Conservation (phyloP, 2,888 invertebrate genomes). For the Linnaemya tessellans region DNA sequence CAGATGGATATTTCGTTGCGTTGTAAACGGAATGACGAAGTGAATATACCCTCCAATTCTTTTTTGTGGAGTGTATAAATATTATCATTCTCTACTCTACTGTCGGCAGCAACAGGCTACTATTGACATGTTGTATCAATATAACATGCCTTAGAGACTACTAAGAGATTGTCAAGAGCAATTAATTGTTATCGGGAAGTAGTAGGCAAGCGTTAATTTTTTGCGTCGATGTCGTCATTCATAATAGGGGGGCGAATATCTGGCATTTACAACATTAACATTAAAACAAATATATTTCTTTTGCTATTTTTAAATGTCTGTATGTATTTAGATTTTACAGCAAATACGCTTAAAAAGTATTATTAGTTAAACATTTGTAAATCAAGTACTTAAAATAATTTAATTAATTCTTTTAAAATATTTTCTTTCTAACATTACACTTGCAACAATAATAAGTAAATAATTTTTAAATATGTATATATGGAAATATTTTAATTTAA, state of each 20-base stretch:
- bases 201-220: too few relatives aligned
- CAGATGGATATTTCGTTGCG: too few relatives aligned
- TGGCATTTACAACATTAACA: neutral
- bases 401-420: slow-evolving; percentile 12
- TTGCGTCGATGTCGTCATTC: too few relatives aligned
- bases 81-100: too few relatives aligned
- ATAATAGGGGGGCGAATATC: neutral
- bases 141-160: too few relatives aligned
- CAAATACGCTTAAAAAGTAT: slow-evolving; percentile 34
- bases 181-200: too few relatives aligned
- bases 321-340: slow-evolving; percentile 57
- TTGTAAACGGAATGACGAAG: too few relatives aligned
- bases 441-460: slow-evolving; percentile 66
- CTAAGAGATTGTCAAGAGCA: too few relatives aligned
- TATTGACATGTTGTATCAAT: too few relatives aligned
- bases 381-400: slow-evolving; percentile 46
- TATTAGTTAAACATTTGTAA: slow-evolving; percentile 32
- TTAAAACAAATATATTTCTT: neutral
- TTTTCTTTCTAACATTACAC: slow-evolving; percentile 50
- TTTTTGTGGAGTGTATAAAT: too few relatives aligned
- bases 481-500: slow-evolving; percentile 41
- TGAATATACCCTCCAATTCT: too few relatives aligned
- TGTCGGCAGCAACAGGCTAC: too few relatives aligned
- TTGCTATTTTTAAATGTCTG: neutral
- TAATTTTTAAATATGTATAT: slow-evolving; percentile 43